Evolutionary conservation across 2,888 invertebrate species (phyloP).

Genomic region (Pseudococcus jackbeardsleyi): DNA sequence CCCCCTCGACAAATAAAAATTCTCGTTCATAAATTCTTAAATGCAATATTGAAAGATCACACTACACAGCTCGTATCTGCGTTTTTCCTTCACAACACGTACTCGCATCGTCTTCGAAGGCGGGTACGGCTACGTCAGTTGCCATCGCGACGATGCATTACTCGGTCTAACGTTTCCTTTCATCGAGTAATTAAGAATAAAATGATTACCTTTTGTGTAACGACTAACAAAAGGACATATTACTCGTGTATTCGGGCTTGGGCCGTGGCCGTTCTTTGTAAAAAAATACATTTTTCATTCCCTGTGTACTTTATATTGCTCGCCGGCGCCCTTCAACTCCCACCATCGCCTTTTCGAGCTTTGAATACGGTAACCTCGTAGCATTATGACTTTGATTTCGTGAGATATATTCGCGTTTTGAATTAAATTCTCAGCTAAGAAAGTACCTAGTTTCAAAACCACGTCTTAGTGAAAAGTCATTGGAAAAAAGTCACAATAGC

Average conservation of each 20-base stretch:
- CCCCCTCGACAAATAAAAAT: background rate
- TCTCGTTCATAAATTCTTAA: background rate
- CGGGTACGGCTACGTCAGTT: background rate
- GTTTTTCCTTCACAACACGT: background rate
- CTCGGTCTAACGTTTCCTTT: conserved; percentile 11
- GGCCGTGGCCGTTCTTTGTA: background rate
- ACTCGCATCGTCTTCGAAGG: background rate
- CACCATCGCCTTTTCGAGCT: background rate
- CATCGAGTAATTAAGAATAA: conserved; percentile 38
- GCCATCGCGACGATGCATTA: conserved; percentile 3
- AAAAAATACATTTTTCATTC: conserved; percentile 1
- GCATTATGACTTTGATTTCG: background rate
- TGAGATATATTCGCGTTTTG: background rate
- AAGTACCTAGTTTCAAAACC: too few species aligned
- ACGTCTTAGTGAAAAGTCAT: too few species aligned
- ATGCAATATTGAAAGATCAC: background rate
- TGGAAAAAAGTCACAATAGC: too few species aligned
- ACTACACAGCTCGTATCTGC: background rate
- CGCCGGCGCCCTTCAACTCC: background rate
- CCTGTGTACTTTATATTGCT: background rate
- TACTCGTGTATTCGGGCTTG: background rate
- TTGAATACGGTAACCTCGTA: background rate
- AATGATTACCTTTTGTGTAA: conserved; percentile 23
- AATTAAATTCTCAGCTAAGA: too few species aligned
- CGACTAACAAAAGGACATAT: conserved; percentile 5